Evolutionary conservation across 2,113 vertebrate genomes (phyloP).

Genomic region (Centropristis striata): DNA sequence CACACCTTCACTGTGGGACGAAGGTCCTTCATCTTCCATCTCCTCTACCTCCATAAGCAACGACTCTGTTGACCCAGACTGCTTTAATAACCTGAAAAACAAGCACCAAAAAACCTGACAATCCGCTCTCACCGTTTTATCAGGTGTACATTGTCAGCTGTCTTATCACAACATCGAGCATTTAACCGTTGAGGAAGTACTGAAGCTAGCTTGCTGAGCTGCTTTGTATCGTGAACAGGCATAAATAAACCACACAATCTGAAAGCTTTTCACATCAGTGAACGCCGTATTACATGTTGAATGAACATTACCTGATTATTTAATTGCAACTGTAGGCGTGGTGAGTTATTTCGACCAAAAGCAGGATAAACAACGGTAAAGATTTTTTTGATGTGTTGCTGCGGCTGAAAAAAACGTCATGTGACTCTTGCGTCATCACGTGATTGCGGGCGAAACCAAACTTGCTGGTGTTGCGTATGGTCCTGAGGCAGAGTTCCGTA

Average conservation of each 20-base stretch:
- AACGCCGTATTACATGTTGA: constrained; percentile 29
- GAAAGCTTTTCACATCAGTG: background rate
- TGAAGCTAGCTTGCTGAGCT: constrained; percentile 27
- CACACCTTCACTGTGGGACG: constrained; percentile 60
- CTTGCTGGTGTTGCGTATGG: constrained; percentile 19
- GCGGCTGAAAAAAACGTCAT: constrained; percentile 43
- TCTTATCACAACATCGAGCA: background rate
- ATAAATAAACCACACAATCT: background rate
- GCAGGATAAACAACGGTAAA: background rate
- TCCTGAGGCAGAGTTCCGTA: background rate
- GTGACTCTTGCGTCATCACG: constrained; percentile 64
- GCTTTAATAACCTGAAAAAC: constrained; percentile 22
- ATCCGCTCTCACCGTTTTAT: background rate
- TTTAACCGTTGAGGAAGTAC: constrained; percentile 12
- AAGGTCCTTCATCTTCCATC: constrained; percentile 59
- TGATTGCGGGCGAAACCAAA: constrained; percentile 53
- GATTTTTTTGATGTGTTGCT: constrained; percentile 17
- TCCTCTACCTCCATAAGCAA: constrained; percentile 74
- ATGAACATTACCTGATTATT: background rate
- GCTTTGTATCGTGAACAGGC: background rate
- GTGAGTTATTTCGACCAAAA: background rate
- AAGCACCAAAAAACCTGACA: background rate
- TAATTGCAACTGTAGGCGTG: background rate
- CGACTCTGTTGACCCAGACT: constrained; percentile 23
- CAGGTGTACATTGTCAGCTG: background rate